phyloP scores from a whole-genome alignment of 2,113 vertebrate genomes.

The Danionella cerebrum region DNA sequence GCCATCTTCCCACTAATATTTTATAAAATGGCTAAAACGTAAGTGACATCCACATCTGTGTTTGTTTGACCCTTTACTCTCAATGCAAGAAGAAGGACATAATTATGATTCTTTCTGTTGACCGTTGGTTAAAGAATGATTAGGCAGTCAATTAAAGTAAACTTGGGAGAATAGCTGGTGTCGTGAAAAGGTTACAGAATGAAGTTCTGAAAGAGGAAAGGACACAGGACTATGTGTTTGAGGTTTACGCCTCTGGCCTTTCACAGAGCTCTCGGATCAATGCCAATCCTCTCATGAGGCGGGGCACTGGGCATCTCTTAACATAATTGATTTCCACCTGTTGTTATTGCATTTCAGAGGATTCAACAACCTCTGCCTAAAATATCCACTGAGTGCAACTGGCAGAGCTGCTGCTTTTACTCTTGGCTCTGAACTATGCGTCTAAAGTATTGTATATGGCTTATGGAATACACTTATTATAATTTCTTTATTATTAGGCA shows the following conservation, averaged over 20 bases:
- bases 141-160: constrained; percentile 3
- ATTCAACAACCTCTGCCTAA: neutral
- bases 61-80: neutral
- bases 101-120: neutral
- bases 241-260: constrained; percentile 10
- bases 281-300: constrained; percentile 4
- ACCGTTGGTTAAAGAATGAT: constrained; percentile 1
- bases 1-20: neutral
- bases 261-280: constrained; percentile 11
- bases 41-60: neutral
- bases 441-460: neutral
- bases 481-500: too few relatives aligned
- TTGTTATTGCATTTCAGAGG: neutral
- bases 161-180: neutral
- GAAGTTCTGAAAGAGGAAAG: constrained; percentile 10
- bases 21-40: neutral
- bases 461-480: too few relatives aligned
- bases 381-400: neutral
- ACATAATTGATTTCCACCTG: constrained; percentile 20
- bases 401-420: neutral
- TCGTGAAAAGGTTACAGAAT: neutral
- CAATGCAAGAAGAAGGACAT: neutral
- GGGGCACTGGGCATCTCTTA: neutral
- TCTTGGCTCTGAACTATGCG: neutral
- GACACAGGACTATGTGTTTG: neutral